Percentiles rank a stretch among this genome's conserved stretches.
phyloP scores from a whole-genome alignment of 2,797 vertebrate genomes.

The Cryptoprocta ferox region DNA sequence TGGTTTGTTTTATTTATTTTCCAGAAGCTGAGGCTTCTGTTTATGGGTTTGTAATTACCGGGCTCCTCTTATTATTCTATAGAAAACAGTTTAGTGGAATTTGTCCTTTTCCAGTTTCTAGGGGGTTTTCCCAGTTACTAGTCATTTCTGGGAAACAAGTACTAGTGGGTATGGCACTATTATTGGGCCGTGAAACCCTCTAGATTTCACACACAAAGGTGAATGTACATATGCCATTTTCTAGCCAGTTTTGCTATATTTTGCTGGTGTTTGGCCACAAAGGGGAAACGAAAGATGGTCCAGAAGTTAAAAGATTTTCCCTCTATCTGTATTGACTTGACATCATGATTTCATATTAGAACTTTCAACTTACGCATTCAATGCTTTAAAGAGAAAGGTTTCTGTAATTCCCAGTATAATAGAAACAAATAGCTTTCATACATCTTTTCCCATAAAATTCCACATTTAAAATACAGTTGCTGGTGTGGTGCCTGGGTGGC shows the following conservation, averaged over 20 bases:
- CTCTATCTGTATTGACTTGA: neutral
- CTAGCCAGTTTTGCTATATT: neutral
- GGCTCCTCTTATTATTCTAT: neutral
- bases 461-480: neutral
- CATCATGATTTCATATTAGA: neutral
- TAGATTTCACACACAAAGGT: neutral
- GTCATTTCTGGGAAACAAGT: slow-evolving; percentile 8
- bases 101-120: neutral
- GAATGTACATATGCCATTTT: neutral
- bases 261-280: neutral
- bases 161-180: neutral
- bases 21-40: neutral
- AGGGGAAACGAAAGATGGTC: neutral
- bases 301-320: neutral
- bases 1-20: slow-evolving; percentile 22
- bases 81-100: neutral
- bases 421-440: neutral
- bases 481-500: too few relatives aligned
- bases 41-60: slow-evolving; percentile 1
- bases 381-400: neutral
- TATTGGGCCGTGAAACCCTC: neutral
- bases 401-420: neutral
- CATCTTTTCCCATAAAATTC: neutral
- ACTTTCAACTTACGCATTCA: neutral
- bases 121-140: neutral